Conservation (phyloP, 1,140 invertebrate genomes). For the Ganaspis sp. region DNA sequence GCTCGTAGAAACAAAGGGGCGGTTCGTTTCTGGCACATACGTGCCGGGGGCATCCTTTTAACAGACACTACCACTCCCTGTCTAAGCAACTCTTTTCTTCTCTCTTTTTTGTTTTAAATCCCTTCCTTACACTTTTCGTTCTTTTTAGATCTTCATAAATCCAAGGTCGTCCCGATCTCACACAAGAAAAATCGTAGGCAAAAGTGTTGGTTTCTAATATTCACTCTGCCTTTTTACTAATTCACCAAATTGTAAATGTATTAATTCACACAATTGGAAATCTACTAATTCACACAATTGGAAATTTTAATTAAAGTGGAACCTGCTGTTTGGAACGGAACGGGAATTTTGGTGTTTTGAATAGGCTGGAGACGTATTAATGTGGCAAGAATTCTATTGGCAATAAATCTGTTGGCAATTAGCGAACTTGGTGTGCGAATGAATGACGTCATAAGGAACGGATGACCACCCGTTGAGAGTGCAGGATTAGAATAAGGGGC, state of each 20-base stretch:
- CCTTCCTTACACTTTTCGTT: neutral
- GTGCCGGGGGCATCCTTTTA: constrained; percentile 60
- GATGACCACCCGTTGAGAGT: constrained; percentile 69
- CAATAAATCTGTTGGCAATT: constrained; percentile 77
- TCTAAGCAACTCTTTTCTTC: constrained; percentile 36
- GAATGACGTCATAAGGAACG: constrained; percentile 72
- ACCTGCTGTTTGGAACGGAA: no score
- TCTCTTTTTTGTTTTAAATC: constrained; percentile 31
- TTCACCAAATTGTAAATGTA: no score
- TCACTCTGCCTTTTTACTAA: no score
- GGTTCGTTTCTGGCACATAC: constrained; percentile 48
- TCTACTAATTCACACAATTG: no score
- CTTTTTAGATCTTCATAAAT: neutral
- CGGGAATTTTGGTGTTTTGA: no score
- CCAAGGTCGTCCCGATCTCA: neutral
- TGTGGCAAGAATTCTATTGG: constrained; percentile 52
- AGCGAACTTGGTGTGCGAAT: constrained; percentile 70
- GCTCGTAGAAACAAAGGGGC: constrained; percentile 60
- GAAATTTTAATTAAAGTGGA: neutral
- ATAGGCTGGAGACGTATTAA: constrained; percentile 48
- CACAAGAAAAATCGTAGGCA: no score
- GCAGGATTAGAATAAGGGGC: constrained; percentile 46
- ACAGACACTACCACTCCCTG: constrained; percentile 48
- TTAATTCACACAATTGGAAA: no score
- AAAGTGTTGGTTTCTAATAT: no score